These are phyloP conservation scores for Semnornis frantzii DNA, from an alignment of 2,113 vertebrate genomes.

Conservation along the genomic window DNA sequence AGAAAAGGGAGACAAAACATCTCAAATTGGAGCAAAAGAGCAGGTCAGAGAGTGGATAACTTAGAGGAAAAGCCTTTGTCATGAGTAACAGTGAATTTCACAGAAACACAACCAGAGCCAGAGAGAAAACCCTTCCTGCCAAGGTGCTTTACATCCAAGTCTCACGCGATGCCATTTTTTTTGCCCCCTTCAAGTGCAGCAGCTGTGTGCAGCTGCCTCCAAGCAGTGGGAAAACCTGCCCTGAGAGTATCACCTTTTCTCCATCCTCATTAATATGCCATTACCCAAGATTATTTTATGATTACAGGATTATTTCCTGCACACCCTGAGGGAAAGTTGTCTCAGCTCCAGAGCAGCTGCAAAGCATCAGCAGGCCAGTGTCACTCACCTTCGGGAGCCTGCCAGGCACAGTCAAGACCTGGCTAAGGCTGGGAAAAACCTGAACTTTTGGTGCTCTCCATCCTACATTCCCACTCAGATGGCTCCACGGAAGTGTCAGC, in stretches of 20 bases:
- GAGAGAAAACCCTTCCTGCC: background rate
- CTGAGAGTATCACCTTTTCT: background rate
- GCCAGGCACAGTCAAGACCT: background rate
- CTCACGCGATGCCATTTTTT: background rate
- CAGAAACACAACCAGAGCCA: background rate
- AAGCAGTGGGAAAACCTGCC: background rate
- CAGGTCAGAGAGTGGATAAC: background rate
- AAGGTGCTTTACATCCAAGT: background rate
- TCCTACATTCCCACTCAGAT: background rate
- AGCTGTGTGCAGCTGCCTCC: background rate
- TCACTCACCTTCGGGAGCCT: background rate
- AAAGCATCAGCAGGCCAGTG: background rate
- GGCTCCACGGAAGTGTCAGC: background rate
- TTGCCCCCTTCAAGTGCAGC: background rate
- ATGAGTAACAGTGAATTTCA: background rate
- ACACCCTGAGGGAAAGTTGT: background rate
- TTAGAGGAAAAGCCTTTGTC: background rate
- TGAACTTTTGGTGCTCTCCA: background rate
- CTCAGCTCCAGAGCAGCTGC: background rate
- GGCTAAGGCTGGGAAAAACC: background rate
- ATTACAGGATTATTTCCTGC: background rate
- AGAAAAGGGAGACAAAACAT: background rate
- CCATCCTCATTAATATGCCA: background rate
- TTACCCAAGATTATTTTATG: constrained; percentile 9
- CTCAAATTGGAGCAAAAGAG: background rate